Base-by-base conservation (phyloP, 2,888 invertebrate species). In the Temnothorax ravouxi region DNA sequence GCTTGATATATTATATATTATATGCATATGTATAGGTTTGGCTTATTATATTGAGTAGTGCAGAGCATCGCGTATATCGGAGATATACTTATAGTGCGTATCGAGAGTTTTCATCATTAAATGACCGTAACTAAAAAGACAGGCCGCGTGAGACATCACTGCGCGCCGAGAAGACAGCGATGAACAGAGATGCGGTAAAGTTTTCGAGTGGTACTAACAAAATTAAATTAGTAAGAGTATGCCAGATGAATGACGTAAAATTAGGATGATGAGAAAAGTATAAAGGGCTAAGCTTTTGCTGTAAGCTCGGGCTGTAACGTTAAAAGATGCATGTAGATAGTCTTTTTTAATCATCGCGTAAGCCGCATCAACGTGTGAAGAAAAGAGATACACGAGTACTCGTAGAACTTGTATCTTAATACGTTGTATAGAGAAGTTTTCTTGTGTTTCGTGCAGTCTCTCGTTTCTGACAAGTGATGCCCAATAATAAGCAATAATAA, bases 321-420 rank as follows among this genome's bases (percentile, higher is more conserved):
- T 59, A 29, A 59, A 29, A 59, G 29, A 21, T 21, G n/a, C n/a
- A n/a, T n/a, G 9, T 1, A 11, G n/a, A 67, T 50, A 67, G n/a
- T 50, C n/a, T 50, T 69, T n/a, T 9, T 34, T 34, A 34, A 69
- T 69, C n/a, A 69, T 69, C 13, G 47, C 2, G 13, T n/a, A 69
- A 62, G 21, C 44, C 0, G 64, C 11, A 52, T 6, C 9, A 50
- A 50, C n/a, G n/a, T n/a, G n/a, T 18, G 25, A 47, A 54, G 38
- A 34, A 34, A 29, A 11, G n/a, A 52, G 34, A 18, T 25, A 66
- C 13, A 71, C 21, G 15, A 54, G 41, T 41, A 67, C 15, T 54
- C 38, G 3, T 47, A 15, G 3, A 69, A 13, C 3, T 41, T 54
- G 29, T 50, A 41, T 38, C n/a, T 71, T 25, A 41, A 71, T 50